Evolutionary conservation across 2,113 vertebrate species (phyloP).

Genomic region (Erythrocercus mccallii): DNA sequence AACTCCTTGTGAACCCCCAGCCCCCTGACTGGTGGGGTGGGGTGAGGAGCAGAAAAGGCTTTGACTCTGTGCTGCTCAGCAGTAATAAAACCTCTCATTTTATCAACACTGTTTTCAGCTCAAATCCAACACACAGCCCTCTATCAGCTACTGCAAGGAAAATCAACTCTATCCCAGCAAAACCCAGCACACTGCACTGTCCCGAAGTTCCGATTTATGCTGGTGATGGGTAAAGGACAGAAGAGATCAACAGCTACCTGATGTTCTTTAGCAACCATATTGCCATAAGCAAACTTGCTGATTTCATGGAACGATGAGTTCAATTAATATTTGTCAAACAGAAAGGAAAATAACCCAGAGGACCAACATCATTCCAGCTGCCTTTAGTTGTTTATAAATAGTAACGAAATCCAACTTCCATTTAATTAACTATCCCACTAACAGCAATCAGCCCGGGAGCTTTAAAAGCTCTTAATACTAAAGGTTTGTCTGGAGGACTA

Average conservation of each 20-base stretch:
- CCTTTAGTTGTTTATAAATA: not conserved
- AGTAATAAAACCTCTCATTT: not conserved
- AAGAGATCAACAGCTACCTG: not conserved
- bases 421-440: slow-evolving; percentile 10
- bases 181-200: not conserved
- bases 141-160: not conserved
- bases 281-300: not conserved
- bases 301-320: not conserved
- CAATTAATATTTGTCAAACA: not conserved
- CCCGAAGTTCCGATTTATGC: no score
- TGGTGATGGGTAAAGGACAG: not conserved
- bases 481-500: not conserved
- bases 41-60: not conserved
- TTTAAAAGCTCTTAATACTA: not conserved
- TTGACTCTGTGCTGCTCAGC: not conserved
- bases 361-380: not conserved
- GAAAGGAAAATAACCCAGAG: not conserved
- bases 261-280: not conserved
- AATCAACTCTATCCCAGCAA: not conserved
- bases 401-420: not conserved
- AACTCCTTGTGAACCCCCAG: not conserved
- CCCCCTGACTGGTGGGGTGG: not conserved
- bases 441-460: not conserved
- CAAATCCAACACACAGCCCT: not conserved
- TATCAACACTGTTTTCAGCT: not conserved